Conservation (phyloP, 2,113 vertebrate genomes). For the Sebastes fasciatus region DNA sequence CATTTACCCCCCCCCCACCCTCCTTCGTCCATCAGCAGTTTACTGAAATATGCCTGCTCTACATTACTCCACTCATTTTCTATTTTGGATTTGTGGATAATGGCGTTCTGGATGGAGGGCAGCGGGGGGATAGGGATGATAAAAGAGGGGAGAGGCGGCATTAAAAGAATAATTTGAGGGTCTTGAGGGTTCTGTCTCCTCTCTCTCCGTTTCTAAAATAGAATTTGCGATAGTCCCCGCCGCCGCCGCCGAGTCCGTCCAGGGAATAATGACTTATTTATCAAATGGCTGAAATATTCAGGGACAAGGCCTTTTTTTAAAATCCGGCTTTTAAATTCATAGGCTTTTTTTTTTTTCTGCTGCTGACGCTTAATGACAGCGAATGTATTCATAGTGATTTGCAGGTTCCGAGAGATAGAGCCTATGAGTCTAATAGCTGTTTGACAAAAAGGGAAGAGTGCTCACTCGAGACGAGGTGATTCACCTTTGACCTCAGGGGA, state of each 20-base stretch:
- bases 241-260: constrained; percentile 40
- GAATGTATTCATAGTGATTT: constrained; percentile 61
- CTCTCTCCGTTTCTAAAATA: constrained; percentile 56
- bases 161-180: constrained; percentile 68
- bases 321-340: constrained; percentile 66
- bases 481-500: constrained; percentile 64
- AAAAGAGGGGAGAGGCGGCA: constrained; percentile 43
- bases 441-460: constrained; percentile 23
- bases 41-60: constrained; percentile 51
- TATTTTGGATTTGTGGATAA: constrained; percentile 64
- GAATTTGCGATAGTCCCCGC: constrained; percentile 65
- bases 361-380: constrained; percentile 68
- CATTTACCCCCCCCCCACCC: constrained; percentile 41
- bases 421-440: constrained; percentile 48
- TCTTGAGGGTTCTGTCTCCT: constrained; percentile 50
- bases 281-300: constrained; percentile 77
- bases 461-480: not conserved
- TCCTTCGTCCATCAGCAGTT: constrained; percentile 34
- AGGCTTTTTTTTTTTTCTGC: constrained; percentile 35
- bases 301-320: constrained; percentile 55
- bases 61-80: constrained; percentile 54
- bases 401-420: constrained; percentile 25
- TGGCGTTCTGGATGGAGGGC: constrained; percentile 53
- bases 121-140: constrained; percentile 20
- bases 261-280: constrained; percentile 79